Conservation (phyloP, 2,797 vertebrate species). For the Sebastiscus albofasciatus region DNA sequence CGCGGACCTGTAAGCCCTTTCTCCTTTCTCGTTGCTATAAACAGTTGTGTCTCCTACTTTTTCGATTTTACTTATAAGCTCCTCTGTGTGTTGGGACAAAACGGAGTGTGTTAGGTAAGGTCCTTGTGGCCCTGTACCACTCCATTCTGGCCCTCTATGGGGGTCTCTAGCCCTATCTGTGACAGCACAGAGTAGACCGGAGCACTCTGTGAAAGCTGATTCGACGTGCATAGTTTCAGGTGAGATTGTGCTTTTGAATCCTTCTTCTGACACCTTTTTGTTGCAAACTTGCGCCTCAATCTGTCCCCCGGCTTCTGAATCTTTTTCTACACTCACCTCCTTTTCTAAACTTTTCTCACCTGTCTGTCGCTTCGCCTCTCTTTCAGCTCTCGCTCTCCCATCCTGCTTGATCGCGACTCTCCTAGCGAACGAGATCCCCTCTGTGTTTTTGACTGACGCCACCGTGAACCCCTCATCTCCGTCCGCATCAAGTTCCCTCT, state of each 20-base stretch:
- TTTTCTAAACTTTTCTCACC: conserved; percentile 40
- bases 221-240: conserved; percentile 21
- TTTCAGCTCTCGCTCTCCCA: conserved; percentile 53
- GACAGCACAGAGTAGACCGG: conserved; percentile 41
- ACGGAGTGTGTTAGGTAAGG: conserved; percentile 25
- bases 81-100: conserved; percentile 68
- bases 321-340: conserved; percentile 22
- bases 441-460: conserved; percentile 72
- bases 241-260: not conserved
- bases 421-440: conserved; percentile 74
- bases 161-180: conserved; percentile 27
- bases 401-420: conserved; percentile 75
- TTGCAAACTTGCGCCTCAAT: conserved; percentile 21
- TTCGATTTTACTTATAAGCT: conserved; percentile 68
- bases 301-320: conserved; percentile 18
- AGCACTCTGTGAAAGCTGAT: conserved; percentile 58
- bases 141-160: conserved; percentile 47
- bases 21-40: conserved; percentile 44
- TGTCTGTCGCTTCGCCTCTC: conserved; percentile 15
- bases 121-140: conserved; percentile 24
- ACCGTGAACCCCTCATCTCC: conserved; percentile 72
- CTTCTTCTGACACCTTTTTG: conserved; percentile 29
- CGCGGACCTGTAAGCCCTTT: conserved; percentile 2
- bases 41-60: conserved; percentile 57
- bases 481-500: conserved; percentile 30